Base-by-base conservation (phyloP, 2,888 invertebrate genomes). In the Melikaiella ostensackeni region DNA sequence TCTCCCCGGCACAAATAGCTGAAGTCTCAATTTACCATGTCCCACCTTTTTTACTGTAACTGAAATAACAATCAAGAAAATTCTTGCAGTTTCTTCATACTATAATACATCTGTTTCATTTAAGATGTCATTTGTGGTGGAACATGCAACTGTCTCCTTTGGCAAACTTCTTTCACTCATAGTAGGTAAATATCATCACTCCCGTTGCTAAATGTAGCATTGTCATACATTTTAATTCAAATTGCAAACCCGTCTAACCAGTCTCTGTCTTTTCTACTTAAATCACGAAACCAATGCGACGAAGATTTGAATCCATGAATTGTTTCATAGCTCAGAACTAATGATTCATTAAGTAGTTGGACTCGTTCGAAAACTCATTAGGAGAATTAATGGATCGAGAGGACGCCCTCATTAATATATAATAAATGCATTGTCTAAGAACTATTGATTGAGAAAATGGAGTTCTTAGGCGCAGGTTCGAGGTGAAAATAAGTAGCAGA, bases 391-490 rank as follows among this genome's bases (percentile, higher is more conserved):
- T 66, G 42, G 24, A 27, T 13, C 19, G 21, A 30, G 33, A 38
- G 21, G 35, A 38, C 2, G 19, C 4, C 1, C 24, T 66, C 24
- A 46, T 46, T 30, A 66, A 30, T 13, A 2, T 38, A 38, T 30
- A 46, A 66, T 19, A 9, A 66, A 24, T 27, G 27, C 3, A 66
- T 63, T 35, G 35, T 35, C 63, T 63, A 21, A 63, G 21, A 35
- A 4, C n/a, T 63, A 63, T 63, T 63, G 63, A 35, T 63, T 63
- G 35, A 30, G 35, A 35, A 62, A 33, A n/a, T n/a, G 21, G 21
- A 35, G n/a, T n/a, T 5, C 33, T 21, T 33, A 33, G 16, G 63
- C 63, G 21, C 35, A 63, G 35, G 35, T 63, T 63, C 21, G 4
- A n/a, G 6, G 35, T 35, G 63, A 11, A 63, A 63, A 63, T 63